Evolutionary conservation across 2,113 vertebrate species (phyloP).

Genomic region (Nyctibius bracteatus): DNA sequence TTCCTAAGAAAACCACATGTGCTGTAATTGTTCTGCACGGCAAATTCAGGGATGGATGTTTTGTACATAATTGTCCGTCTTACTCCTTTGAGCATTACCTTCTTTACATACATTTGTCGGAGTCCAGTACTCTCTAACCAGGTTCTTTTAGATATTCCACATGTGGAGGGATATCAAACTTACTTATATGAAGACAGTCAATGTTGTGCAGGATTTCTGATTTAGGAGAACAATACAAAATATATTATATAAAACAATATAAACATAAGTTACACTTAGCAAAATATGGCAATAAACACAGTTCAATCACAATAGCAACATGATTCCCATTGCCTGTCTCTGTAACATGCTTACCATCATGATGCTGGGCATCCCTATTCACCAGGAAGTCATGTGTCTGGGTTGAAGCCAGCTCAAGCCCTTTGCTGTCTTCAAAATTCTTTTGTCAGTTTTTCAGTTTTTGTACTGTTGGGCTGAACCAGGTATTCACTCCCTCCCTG

Average conservation of each 20-base stretch:
- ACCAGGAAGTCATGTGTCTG: accelerated
- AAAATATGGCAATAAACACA: neutral
- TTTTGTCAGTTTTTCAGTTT: neutral
- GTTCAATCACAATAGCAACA: neutral
- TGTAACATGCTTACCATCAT: neutral
- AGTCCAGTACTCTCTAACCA: neutral
- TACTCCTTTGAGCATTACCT: neutral
- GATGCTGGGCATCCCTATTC: accelerated
- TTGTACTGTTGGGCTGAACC: neutral
- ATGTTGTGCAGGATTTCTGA: neutral
- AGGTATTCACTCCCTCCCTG: too few relatives aligned
- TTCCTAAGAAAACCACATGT: neutral
- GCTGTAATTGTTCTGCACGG: neutral
- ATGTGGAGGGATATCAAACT: neutral
- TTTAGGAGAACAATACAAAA: accelerated
- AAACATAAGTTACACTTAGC: neutral
- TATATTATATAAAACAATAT: neutral
- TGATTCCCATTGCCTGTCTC: neutral
- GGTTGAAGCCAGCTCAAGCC: neutral
- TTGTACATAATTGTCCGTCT: neutral
- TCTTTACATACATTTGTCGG: neutral
- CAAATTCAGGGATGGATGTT: neutral
- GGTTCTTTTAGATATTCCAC: neutral
- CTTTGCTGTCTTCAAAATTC: neutral
- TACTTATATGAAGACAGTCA: neutral